Evolutionary conservation across 2,797 vertebrate species (phyloP), one percentile per base, ranked within the genome.

Genomic region (Gorsachius magnificus): DNA sequence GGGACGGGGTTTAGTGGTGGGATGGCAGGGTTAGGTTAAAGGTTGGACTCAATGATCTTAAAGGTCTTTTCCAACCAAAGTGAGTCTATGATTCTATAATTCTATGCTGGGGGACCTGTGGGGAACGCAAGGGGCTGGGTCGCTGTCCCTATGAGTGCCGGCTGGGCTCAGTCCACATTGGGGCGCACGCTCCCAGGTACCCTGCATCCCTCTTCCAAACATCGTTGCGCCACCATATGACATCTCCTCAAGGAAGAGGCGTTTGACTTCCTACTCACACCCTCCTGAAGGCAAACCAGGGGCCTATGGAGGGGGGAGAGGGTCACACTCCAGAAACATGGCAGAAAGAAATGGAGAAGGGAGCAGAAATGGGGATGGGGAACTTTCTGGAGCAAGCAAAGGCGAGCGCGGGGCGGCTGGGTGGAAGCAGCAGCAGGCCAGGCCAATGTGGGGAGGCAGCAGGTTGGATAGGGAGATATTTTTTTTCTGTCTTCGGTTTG

Each of bases 181-280:
- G 38, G 48, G 16, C 31, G 6, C 11, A 4, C 8, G 22, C 18
- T 70, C 58, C 66, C 16, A 10, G 31, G 43, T 3, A 11, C 31
- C 53, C 70, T 22, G 5, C 20, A 16, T 15, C 70, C 33, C n/a
- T 24, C 14, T 66, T 31, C 53, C 11, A 6, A 9, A 9, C 41
- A 7, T 70, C 50, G 4, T 12, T 19, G 43, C 57, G 53, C 61
- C 38, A 8, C 13, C 13, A 1, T 19, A 10, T 0, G 2, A 6
- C 13, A 6, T 46, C 66, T 64, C 36, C 65, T 60, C 25, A 11
- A 33, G 61, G 46, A 43, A 16, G 35, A 36, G 26, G 18, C 1
- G 0, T 56, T 56, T 56, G 75, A 21, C 35, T 31, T 56, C 76
- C 41, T 43, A 16, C 63, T 54, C 41, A 22, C 17, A 13, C 9